Evolutionary conservation across 2,888 invertebrate species (phyloP).

Genomic region (Erpobdella octoculata): DNA sequence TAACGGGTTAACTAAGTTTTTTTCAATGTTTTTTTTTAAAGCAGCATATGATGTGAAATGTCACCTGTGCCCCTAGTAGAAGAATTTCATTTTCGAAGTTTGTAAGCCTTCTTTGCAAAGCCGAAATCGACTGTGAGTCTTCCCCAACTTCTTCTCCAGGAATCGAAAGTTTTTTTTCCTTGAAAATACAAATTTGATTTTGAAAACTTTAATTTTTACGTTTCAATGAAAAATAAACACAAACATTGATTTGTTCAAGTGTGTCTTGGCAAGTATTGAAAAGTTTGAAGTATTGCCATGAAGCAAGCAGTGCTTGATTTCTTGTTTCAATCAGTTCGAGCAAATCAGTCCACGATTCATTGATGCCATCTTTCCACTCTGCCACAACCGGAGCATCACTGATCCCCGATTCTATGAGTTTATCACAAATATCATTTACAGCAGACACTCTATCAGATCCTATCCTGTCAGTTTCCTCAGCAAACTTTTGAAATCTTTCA

Average conservation of each 20-base stretch:
- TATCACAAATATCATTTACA: constrained; percentile 92
- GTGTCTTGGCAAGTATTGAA: constrained; percentile 97
- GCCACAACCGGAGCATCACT: constrained; percentile 96
- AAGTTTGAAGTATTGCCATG: constrained; percentile 95
- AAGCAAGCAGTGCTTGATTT: constrained; percentile 62
- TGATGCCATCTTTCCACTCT: constrained; percentile 95
- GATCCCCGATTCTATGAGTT: constrained; percentile 86
- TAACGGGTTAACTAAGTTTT: no score
- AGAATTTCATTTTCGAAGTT: constrained; percentile 94
- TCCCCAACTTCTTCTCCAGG: constrained; percentile 88
- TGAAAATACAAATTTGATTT: no score
- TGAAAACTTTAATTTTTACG: no score
- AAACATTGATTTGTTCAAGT: constrained; percentile 71
- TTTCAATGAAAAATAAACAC: constrained; percentile 27
- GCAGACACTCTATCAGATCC: constrained; percentile 85
- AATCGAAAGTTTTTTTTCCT: constrained; percentile 82
- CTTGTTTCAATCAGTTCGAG: constrained; percentile 91
- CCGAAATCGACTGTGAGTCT: constrained; percentile 90
- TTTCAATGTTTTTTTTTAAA: no score
- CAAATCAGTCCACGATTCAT: constrained; percentile 97
- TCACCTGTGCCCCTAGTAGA: constrained; percentile 63
- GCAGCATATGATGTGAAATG: no score
- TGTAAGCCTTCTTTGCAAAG: constrained; percentile 87
- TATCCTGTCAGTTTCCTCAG: constrained; percentile 87
- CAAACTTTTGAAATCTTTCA: constrained; percentile 96